These are phyloP conservation scores for Drosophila ogumai DNA, from an alignment of 1,140 invertebrate genomes.

Conservation along the genomic window DNA sequence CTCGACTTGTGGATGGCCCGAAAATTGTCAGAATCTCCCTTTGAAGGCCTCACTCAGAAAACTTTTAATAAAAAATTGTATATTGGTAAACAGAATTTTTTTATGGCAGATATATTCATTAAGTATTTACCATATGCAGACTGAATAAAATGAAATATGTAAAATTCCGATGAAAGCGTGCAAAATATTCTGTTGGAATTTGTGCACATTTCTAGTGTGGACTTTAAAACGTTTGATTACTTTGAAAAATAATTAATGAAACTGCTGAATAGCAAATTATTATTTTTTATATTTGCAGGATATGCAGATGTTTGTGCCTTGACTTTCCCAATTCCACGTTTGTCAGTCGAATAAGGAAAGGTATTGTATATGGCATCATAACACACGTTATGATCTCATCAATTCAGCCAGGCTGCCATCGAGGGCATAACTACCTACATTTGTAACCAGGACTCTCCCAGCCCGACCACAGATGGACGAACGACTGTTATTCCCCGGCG, in stretches of 20 bases:
- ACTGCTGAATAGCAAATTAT: neutral
- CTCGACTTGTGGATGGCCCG: conserved; percentile 18
- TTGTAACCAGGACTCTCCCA: conserved; percentile 30
- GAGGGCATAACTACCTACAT: conserved; percentile 39
- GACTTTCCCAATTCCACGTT: conserved; percentile 31
- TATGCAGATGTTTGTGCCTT: conserved; percentile 4
- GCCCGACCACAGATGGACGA: conserved; percentile 28
- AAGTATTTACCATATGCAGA: conserved; percentile 30
- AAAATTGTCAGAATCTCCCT: conserved; percentile 19
- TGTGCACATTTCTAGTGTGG: neutral
- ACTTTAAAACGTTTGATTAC: neutral
- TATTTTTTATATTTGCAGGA: conserved; percentile 2
- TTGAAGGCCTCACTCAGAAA: conserved; percentile 17
- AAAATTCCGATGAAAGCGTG: conserved; percentile 13
- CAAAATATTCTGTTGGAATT: conserved; percentile 9
- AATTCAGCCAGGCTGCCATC: conserved; percentile 42
- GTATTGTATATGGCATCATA: conserved; percentile 41
- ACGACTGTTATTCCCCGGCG: conserved; percentile 49
- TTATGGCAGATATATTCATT: conserved; percentile 29
- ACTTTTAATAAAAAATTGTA: conserved; percentile 23
- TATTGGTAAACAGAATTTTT: conserved; percentile 17
- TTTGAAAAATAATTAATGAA: neutral
- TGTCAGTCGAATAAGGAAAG: conserved; percentile 3
- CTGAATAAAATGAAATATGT: conserved; percentile 9
- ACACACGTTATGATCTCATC: conserved; percentile 48